phyloP scores from a whole-genome alignment of 2,113 vertebrate genomes.

The Podilymbus podiceps region DNA sequence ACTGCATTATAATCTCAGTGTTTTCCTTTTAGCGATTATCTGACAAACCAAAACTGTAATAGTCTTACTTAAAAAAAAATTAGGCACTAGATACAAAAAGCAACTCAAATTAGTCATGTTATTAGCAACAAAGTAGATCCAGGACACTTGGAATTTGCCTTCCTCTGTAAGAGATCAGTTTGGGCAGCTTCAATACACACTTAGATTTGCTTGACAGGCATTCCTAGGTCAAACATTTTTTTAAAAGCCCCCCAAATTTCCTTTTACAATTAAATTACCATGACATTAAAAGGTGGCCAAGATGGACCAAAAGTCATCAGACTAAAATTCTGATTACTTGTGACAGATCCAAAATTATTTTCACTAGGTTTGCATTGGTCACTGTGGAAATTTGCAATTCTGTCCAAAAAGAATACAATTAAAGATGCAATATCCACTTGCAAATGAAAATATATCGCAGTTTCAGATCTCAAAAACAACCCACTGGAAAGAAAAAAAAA shows the following conservation, averaged over 20 bases:
- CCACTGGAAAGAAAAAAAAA: not conserved
- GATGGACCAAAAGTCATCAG: conserved; percentile 17
- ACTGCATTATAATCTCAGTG: conserved; percentile 62
- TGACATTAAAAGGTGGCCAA: conserved; percentile 14
- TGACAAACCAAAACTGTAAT: conserved; percentile 67
- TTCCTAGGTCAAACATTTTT: not conserved
- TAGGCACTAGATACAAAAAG: conserved; percentile 45
- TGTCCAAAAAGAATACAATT: conserved; percentile 61
- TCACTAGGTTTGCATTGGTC: conserved; percentile 36
- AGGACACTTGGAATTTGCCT: conserved; percentile 22
- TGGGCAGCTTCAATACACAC: not conserved
- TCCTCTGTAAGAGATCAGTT: not conserved
- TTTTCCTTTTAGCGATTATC: conserved; percentile 61
- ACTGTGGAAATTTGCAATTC: conserved; percentile 59
- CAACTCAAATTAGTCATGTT: conserved; percentile 57
- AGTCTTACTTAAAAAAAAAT: conserved; percentile 49
- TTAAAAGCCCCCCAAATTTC: not conserved
- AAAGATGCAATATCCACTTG: conserved; percentile 52
- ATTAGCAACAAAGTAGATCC: conserved; percentile 51
- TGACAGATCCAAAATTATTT: conserved; percentile 60
- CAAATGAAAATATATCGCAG: conserved; percentile 48
- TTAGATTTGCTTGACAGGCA: not conserved
- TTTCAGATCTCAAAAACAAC: conserved; percentile 52
- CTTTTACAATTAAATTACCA: conserved; percentile 36
- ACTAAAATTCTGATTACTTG: conserved; percentile 30